A percentile compares a stretch with the other conserved stretches of the same genome.
Conservation (phyloP, 2,888 invertebrate species). For the Tubulanus polymorphus region DNA sequence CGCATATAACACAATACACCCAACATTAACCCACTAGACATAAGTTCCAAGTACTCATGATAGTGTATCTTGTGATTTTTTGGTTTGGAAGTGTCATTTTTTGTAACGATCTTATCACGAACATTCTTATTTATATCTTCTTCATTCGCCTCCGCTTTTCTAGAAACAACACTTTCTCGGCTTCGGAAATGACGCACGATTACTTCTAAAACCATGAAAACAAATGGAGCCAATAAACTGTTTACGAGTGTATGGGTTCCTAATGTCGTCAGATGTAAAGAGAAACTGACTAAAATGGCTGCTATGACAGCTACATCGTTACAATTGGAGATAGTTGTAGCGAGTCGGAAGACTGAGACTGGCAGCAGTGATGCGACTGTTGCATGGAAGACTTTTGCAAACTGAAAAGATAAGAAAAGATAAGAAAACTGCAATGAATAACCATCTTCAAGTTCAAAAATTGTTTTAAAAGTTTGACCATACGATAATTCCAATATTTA, state of each 20-base stretch:
- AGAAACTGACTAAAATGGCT: slow-evolving; percentile 27
- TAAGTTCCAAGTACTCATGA: not conserved
- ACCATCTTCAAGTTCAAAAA: no score
- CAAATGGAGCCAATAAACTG: slow-evolving; percentile 31
- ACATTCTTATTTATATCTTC: no score
- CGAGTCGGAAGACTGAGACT: slow-evolving; percentile 26
- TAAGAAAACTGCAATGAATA: no score
- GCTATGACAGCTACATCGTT: slow-evolving; percentile 27
- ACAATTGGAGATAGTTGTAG: slow-evolving; percentile 19
- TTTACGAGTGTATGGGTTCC: slow-evolving; percentile 41
- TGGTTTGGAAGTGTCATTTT: not conserved
- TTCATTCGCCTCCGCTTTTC: no score
- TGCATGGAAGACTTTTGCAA: slow-evolving; percentile 27
- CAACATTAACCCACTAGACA: slow-evolving; percentile 16
- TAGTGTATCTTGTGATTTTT: not conserved
- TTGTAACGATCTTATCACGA: not conserved
- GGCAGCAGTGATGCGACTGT: slow-evolving; percentile 28
- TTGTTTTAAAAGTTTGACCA: no score
- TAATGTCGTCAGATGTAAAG: slow-evolving; percentile 28
- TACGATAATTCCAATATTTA: no score
- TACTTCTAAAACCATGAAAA: no score
- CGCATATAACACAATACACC: slow-evolving; percentile 28
- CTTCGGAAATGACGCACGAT: no score
- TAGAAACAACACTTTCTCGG: no score
- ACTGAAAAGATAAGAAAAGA: slow-evolving; percentile 21